Percentiles rank a stretch among this genome's conserved stretches.
phyloP scores from a whole-genome alignment of 2,113 vertebrate genomes.

The Dromiciops gliroides region DNA sequence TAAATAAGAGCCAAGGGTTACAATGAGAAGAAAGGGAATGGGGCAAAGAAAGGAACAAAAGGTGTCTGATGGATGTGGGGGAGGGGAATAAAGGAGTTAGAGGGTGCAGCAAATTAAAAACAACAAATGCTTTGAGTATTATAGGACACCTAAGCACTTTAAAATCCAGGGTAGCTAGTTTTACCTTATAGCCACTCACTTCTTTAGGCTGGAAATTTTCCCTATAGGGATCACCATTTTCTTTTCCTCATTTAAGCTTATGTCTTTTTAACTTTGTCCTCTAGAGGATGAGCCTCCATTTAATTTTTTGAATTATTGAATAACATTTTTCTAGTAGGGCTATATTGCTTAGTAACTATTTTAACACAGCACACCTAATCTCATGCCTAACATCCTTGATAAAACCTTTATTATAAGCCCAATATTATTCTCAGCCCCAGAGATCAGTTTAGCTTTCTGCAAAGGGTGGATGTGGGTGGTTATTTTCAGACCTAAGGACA shows the following conservation, averaged over 20 bases:
- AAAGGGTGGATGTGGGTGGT: background rate
- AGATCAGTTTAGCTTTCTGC: background rate
- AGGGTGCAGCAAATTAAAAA: slow-evolving; percentile 27
- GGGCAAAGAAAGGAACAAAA: background rate
- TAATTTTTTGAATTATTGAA: background rate
- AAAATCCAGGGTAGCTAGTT: slow-evolving; percentile 32
- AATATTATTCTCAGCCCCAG: background rate
- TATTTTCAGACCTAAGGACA: background rate
- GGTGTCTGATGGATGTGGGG: background rate
- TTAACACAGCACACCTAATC: background rate
- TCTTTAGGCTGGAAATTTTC: slow-evolving; percentile 42
- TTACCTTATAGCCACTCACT: slow-evolving; percentile 10
- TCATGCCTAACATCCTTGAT: background rate
- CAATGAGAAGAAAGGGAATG: background rate
- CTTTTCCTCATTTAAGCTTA: slow-evolving; percentile 5
- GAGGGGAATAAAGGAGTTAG: background rate
- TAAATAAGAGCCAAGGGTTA: background rate
- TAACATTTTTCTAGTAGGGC: background rate
- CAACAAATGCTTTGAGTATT: slow-evolving; percentile 14
- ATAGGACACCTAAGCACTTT: background rate
- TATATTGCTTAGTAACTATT: background rate
- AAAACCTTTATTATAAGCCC: background rate
- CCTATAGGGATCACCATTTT: slow-evolving; percentile 30
- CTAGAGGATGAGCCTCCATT: background rate
- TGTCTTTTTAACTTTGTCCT: background rate